Conservation (phyloP, 2,888 invertebrate species). For the Drosophila rubida region DNA sequence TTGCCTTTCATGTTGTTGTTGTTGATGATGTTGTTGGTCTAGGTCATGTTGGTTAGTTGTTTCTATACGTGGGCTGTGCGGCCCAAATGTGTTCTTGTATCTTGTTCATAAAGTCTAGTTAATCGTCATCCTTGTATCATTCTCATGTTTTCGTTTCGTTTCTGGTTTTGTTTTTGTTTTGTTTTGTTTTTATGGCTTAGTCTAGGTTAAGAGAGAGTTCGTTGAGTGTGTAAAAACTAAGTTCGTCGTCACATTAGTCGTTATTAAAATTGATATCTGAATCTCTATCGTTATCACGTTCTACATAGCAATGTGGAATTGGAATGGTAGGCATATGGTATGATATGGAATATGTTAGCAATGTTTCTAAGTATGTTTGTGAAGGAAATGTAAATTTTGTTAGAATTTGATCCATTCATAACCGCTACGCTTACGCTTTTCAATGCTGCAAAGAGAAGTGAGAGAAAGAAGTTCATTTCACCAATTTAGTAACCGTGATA, state of each 20-base stretch:
- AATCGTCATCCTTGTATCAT: constrained; percentile 53
- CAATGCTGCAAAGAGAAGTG: constrained; percentile 80
- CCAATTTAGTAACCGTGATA: constrained; percentile 73
- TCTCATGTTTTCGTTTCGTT: constrained; percentile 22
- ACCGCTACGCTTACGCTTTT: constrained; percentile 59
- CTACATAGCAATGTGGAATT: constrained; percentile 63
- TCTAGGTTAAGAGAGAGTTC: constrained; percentile 53
- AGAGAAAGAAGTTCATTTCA: constrained; percentile 69
- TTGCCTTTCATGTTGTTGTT: constrained; percentile 39
- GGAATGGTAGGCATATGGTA: constrained; percentile 46
- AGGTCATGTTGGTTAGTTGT: constrained; percentile 46
- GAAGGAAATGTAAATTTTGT: constrained; percentile 20
- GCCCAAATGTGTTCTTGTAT: constrained; percentile 68
- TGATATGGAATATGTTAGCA: constrained; percentile 44
- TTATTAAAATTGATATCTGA: constrained; percentile 54
- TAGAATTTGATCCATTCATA: constrained; percentile 51
- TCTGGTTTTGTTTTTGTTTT: neutral
- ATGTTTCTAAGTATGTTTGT: constrained; percentile 21
- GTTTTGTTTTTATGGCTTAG: constrained; percentile 55
- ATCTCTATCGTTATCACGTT: constrained; percentile 79
- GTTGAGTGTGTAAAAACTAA: constrained; percentile 59
- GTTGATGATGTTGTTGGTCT: constrained; percentile 31
- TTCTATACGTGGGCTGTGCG: constrained; percentile 27
- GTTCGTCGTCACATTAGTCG: constrained; percentile 63
- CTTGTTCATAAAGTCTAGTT: constrained; percentile 55